Evolutionary conservation across 2,113 vertebrate species (phyloP).

Genomic region (Xenus cinereus): DNA sequence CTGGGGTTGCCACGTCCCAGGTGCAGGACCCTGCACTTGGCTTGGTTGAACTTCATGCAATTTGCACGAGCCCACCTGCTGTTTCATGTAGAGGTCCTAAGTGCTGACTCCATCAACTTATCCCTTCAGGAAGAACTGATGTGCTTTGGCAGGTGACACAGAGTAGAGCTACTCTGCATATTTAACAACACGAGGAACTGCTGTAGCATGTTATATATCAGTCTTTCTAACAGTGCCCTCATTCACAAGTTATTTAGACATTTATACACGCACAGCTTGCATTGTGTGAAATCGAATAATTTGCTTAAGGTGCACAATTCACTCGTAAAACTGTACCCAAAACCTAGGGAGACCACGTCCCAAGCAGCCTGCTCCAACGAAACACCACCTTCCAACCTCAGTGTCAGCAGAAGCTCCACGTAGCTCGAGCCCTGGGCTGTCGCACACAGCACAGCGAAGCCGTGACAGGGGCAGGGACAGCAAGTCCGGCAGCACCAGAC

Average conservation of each 20-base stretch:
- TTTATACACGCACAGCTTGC: background rate
- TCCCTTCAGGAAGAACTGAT: background rate
- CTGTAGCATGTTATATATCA: background rate
- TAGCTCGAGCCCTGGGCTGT: background rate
- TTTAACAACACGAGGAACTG: background rate
- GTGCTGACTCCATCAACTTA: background rate
- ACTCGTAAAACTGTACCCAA: background rate
- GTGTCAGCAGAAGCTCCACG: background rate
- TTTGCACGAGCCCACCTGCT: too few relatives aligned
- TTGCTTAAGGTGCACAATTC: background rate
- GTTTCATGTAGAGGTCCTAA: background rate
- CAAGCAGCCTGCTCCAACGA: background rate
- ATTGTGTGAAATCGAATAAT: background rate
- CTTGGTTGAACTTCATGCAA: too few relatives aligned
- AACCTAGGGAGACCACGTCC: background rate
- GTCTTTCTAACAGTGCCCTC: background rate
- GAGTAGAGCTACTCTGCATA: background rate
- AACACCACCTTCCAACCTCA: background rate
- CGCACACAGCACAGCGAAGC: background rate
- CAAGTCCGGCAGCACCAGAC: background rate
- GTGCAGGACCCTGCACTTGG: too few relatives aligned
- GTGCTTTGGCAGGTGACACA: background rate
- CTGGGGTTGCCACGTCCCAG: too few relatives aligned
- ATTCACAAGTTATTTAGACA: background rate
- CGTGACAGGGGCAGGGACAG: accelerated